Percentiles rank a stretch among this genome's conserved stretches.
These are phyloP conservation scores for Tupaia tana DNA, from an alignment of 2,113 vertebrate species.

Conservation along the genomic window DNA sequence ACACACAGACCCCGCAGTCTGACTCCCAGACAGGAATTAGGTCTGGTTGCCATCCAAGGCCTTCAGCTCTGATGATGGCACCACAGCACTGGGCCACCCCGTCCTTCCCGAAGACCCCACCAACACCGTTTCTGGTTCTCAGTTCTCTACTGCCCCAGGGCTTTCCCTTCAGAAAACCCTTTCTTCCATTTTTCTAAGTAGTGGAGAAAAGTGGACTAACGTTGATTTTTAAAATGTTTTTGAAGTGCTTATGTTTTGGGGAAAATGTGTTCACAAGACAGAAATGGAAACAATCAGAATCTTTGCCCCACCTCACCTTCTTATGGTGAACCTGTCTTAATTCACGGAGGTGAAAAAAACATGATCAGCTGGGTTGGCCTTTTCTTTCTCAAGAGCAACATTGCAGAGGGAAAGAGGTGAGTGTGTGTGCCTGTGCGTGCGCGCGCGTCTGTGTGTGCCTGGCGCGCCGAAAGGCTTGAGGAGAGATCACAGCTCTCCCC, in stretches of 20 bases:
- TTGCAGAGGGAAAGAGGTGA: slow-evolving; percentile 32
- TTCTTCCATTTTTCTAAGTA: slow-evolving; percentile 37
- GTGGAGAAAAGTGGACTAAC: slow-evolving; percentile 28
- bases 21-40: slow-evolving; percentile 81
- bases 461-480: background rate
- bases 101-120: slow-evolving; percentile 17
- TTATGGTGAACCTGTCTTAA: slow-evolving; percentile 2
- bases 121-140: slow-evolving; percentile 68
- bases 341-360: slow-evolving; percentile 52
- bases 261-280: slow-evolving; percentile 1
- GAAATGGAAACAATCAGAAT: slow-evolving; percentile 38
- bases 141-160: background rate
- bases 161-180: slow-evolving; percentile 3
- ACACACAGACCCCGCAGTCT: slow-evolving; percentile 60
- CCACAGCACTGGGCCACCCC: slow-evolving; percentile 65
- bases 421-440: slow-evolving; percentile 40
- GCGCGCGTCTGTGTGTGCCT: background rate
- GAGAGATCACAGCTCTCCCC: slow-evolving; percentile 1
- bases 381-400: slow-evolving; percentile 65
- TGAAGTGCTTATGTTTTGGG: slow-evolving; percentile 41
- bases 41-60: slow-evolving; percentile 56
- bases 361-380: slow-evolving; percentile 49
- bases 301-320: background rate
- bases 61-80: slow-evolving; percentile 63
- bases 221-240: slow-evolving; percentile 54